Percentiles rank a stretch among this genome's conserved stretches.
Evolutionary conservation across 2,888 invertebrate genomes (phyloP).

Genomic region (Antheraea yamamai): DNA sequence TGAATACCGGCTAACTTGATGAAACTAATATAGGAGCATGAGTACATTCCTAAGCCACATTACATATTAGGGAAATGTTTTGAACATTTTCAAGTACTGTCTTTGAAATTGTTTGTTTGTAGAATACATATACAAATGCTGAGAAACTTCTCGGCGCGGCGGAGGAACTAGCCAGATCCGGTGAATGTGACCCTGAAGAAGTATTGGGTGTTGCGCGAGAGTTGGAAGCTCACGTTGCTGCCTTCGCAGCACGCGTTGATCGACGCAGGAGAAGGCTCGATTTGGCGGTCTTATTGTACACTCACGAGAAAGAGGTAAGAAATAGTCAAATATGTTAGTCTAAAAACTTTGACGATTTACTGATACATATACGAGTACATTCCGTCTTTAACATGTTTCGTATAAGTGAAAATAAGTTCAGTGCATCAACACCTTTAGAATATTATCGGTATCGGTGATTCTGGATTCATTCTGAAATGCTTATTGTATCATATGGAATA

Average conservation of each 20-base stretch:
- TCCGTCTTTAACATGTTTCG: no score
- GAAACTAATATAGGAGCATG: no score
- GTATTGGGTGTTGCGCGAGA: conserved; percentile 97
- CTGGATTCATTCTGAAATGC: background rate
- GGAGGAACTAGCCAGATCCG: conserved; percentile 96
- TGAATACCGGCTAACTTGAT: no score
- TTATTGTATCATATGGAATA: background rate
- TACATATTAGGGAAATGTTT: no score
- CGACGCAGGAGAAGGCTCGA: conserved; percentile 94
- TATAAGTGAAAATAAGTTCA: background rate
- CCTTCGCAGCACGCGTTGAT: conserved; percentile 96
- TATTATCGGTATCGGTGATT: background rate
- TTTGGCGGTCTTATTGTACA: conserved; percentile 96
- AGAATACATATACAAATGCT: conserved; percentile 99
- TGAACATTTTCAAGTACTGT: no score
- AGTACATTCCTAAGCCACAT: no score
- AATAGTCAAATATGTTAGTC: background rate
- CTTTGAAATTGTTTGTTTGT: conserved; percentile 30
- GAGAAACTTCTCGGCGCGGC: conserved; percentile 97
- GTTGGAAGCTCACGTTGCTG: conserved; percentile 95
- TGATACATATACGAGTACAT: background rate
- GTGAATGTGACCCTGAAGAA: conserved; percentile 98
- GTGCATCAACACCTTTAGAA: background rate
- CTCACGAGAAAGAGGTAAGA: conserved; percentile 95
- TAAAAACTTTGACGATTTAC: background rate